phyloP scores from a whole-genome alignment of 2,888 invertebrate species.

The Aspidiotus rigidus region DNA sequence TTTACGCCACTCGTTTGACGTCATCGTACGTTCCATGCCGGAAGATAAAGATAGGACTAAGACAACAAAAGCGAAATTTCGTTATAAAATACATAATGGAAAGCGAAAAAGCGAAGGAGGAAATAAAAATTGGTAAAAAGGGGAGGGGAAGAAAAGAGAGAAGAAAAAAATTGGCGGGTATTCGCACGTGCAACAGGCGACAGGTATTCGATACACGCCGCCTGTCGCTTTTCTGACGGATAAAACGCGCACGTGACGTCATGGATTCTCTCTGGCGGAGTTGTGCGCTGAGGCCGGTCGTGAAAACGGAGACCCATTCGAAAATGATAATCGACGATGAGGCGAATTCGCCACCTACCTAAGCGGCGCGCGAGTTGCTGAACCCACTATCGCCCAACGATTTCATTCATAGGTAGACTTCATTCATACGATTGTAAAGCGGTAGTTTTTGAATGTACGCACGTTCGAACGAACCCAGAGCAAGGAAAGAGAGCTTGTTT shows the following conservation, averaged over 20 bases:
- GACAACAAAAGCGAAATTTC: too few relatives aligned
- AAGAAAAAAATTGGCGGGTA: background rate
- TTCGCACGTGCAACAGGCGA: conserved; percentile 28
- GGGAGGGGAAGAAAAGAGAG: background rate
- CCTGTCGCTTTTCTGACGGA: conserved; percentile 7
- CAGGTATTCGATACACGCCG: conserved; percentile 19
- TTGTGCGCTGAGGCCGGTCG: conserved; percentile 14
- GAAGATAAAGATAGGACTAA: too few relatives aligned
- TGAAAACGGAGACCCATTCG: conserved; percentile 17
- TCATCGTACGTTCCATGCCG: too few relatives aligned
- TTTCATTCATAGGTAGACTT: conserved; percentile 33
- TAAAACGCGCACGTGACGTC: conserved; percentile 25
- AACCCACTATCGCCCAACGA: conserved; percentile 30
- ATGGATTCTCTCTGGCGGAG: conserved; percentile 31
- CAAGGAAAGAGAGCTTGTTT: background rate
- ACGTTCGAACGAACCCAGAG: conserved; percentile 21
- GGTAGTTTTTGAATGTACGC: conserved; percentile 31
- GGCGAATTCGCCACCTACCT: conserved; percentile 34
- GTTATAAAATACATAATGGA: background rate
- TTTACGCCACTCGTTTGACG: too few relatives aligned
- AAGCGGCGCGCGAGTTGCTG: conserved; percentile 32
- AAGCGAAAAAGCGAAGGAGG: background rate
- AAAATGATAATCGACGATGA: conserved; percentile 30
- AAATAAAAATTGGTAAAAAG: background rate
- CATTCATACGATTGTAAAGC: conserved; percentile 32